Evolutionary conservation across 2,888 invertebrate species (phyloP).

Genomic region (Mesorhabditis spiculigera): DNA sequence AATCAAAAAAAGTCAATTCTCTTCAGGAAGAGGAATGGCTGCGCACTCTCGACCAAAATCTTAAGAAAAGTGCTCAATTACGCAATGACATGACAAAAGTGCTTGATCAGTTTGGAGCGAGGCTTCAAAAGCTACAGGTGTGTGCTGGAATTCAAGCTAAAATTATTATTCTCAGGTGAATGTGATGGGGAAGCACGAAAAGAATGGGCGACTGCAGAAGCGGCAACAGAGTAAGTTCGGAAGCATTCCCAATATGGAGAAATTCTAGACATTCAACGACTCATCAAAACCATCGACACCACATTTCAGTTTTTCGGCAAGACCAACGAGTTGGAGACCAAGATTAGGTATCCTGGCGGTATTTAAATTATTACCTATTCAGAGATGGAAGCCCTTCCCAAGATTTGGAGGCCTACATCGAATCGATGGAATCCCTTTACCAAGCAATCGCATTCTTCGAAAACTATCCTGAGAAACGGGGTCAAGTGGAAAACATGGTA

Average conservation of each 20-base stretch:
- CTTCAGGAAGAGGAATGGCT: slow-evolving; percentile 56
- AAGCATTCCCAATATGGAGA: neutral
- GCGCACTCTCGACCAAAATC: slow-evolving; percentile 37
- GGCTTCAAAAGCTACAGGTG: neutral
- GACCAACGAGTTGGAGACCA: slow-evolving; percentile 77
- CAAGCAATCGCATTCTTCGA: slow-evolving; percentile 43
- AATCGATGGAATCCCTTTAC: slow-evolving; percentile 54
- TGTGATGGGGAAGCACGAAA: slow-evolving; percentile 52
- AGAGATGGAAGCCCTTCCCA: slow-evolving; percentile 30
- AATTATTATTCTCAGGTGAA: slow-evolving; percentile 30
- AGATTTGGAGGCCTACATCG: slow-evolving; percentile 40
- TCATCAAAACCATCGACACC: slow-evolving; percentile 80
- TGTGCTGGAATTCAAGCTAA: neutral
- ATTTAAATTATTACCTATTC: slow-evolving; percentile 7
- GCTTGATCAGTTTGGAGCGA: slow-evolving; percentile 19
- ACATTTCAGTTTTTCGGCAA: slow-evolving; percentile 94
- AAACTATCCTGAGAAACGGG: slow-evolving; percentile 33
- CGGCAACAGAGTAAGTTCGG: slow-evolving; percentile 51
- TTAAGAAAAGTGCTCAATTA: slow-evolving; percentile 40
- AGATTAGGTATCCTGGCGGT: slow-evolving; percentile 30
- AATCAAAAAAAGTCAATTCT: neutral
- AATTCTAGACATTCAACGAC: slow-evolving; percentile 79
- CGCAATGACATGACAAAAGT: slow-evolving; percentile 29
- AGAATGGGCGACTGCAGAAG: slow-evolving; percentile 48
- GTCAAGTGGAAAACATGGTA: slow-evolving; percentile 40